Evolutionary conservation across 2,888 invertebrate species (phyloP).

Genomic region (Lysandra bellargus): DNA sequence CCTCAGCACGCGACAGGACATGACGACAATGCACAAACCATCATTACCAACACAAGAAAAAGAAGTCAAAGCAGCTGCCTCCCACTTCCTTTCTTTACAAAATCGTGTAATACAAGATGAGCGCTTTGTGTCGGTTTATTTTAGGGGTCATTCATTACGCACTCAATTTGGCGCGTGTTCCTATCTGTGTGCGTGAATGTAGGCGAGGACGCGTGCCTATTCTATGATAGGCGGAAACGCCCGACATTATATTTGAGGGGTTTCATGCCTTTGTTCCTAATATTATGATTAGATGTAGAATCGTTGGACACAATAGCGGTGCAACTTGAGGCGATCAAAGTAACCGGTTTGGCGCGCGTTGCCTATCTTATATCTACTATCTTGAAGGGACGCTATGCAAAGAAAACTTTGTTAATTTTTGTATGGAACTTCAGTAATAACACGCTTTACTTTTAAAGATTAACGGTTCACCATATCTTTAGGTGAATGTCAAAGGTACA

Average conservation of each 20-base stretch:
- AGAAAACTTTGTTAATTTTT: neutral
- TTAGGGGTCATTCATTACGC: conserved; percentile 74
- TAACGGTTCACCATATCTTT: too few species aligned
- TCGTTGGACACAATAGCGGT: conserved; percentile 8
- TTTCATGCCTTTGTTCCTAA: conserved; percentile 25
- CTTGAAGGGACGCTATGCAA: neutral
- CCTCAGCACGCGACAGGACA: conserved; percentile 75
- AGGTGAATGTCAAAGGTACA: neutral
- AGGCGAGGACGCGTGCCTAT: conserved; percentile 47
- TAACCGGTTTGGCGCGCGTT: conserved; percentile 13
- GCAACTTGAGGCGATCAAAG: neutral
- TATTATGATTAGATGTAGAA: conserved; percentile 26
- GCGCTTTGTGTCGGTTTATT: conserved; percentile 67
- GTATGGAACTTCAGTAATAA: neutral
- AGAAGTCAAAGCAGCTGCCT: conserved; percentile 74
- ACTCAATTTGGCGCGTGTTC: conserved; percentile 77
- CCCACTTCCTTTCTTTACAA: conserved; percentile 77
- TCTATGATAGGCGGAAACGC: conserved; percentile 49
- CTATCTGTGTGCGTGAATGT: conserved; percentile 62
- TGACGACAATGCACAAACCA: conserved; percentile 73
- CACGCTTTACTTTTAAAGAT: neutral
- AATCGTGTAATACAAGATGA: conserved; percentile 75
- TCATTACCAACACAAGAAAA: conserved; percentile 72
- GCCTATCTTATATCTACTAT: neutral
- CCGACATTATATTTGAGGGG: conserved; percentile 38